Base-by-base conservation (phyloP, 2,113 vertebrate genomes). In the Marmota monax region DNA sequence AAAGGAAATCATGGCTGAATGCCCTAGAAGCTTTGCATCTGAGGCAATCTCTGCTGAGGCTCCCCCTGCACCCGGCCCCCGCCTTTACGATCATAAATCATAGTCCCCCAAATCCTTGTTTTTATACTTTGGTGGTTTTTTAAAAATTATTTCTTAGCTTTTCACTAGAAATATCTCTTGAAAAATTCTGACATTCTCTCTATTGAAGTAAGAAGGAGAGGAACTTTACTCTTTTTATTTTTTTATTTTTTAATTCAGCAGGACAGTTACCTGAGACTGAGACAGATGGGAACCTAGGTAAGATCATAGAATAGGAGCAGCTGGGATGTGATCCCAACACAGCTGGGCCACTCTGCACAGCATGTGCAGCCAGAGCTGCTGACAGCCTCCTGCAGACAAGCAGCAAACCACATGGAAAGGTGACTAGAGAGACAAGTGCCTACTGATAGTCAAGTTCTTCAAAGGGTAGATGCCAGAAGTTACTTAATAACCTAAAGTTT, bases 121-220 rank as follows among this genome's bases (percentile, higher is more conserved):
- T 87, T 72, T 45, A 29, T 48, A 79, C 12, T 82, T 93, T 70
- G 12, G 2, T 20, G 6, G 39, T 29, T 70, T 65, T 74, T 45
- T 1, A 45, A 45, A 45, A 45, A 85, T 87, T 69, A 79, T 79
- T 32, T 93, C 34, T 95, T 63, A 56, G 42, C 76, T 93, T 58
- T 4, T 78, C 74, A 29, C 42, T 76, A 12, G 84, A 89, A 96
- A 83, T 70, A 34, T 2, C 61, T 93, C 88, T 94, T 89, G 70
- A 88, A 97, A 77, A 92, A n/a, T 63, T 86, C 10, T 20, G 58
- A n/a, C 78, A 48, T 85, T 94, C 72, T 67, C 51, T 96, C 45
- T 83, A 25, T 29, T 77, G 22, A 90, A 94, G 34, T 72, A 85
- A 78, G 27, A 42, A 78, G 25, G 90, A 48, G 56, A 88, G 17